A percentile compares a stretch with the other conserved stretches of the same genome.
phyloP scores from a whole-genome alignment of 2,888 invertebrate genomes.

The Lepidochrysops patricia region DNA sequence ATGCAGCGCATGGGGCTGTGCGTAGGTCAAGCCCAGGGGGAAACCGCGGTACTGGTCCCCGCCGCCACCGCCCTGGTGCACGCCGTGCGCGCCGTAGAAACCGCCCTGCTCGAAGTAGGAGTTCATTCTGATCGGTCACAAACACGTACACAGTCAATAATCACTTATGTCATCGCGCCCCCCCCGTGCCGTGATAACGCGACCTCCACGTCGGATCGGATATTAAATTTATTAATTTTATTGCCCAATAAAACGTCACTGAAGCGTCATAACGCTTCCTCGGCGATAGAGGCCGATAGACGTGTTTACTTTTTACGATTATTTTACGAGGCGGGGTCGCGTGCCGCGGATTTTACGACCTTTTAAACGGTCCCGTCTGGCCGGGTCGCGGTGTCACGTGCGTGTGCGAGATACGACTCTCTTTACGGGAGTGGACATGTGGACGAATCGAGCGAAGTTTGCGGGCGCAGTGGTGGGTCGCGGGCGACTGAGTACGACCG shows the following conservation, averaged over 20 bases:
- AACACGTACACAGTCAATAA: slow-evolving; percentile 56
- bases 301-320: slow-evolving; percentile 75
- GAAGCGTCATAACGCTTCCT: slow-evolving; percentile 71
- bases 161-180: slow-evolving; percentile 72
- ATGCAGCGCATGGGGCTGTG: slow-evolving; percentile 85
- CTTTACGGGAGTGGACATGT: slow-evolving; percentile 35
- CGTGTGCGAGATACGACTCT: slow-evolving; percentile 28
- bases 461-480: slow-evolving; percentile 52
- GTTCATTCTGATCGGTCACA: slow-evolving; percentile 83
- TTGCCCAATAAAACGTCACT: slow-evolving; percentile 72
- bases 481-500: slow-evolving; percentile 62
- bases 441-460: slow-evolving; percentile 60
- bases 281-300: slow-evolving; percentile 70
- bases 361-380: slow-evolving; percentile 62
- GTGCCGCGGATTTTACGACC: slow-evolving; percentile 70
- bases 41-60: slow-evolving; percentile 91
- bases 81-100: slow-evolving; percentile 93
- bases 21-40: slow-evolving; percentile 89
- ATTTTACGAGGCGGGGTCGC: slow-evolving; percentile 69
- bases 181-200: slow-evolving; percentile 66
- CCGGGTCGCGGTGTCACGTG: slow-evolving; percentile 30
- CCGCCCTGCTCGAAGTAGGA: slow-evolving; percentile 97
- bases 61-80: slow-evolving; percentile 82
- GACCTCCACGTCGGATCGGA: slow-evolving; percentile 64
- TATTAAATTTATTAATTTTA: slow-evolving; percentile 71